Percentiles rank a stretch among this genome's conserved stretches.
phyloP scores from a whole-genome alignment of 2,797 vertebrate species.

The Leuciscus waleckii region DNA sequence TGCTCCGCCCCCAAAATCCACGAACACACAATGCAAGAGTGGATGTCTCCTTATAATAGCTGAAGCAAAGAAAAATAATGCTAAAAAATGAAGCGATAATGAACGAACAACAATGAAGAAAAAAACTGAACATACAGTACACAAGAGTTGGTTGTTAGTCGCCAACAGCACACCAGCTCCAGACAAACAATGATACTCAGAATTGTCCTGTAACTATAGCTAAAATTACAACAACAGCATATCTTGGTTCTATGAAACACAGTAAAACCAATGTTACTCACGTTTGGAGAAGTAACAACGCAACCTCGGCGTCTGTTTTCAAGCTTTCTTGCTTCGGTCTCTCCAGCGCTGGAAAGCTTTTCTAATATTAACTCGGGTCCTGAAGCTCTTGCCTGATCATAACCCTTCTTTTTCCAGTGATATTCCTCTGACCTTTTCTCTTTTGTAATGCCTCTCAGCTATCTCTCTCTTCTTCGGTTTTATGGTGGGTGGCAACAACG shows the following conservation, averaged over 20 bases:
- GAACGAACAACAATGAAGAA: too few species aligned
- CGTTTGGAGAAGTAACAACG: rapidly evolving
- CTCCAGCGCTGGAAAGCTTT: background rate
- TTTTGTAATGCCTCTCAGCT: background rate
- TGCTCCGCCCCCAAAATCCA: background rate
- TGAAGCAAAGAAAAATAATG: too few species aligned
- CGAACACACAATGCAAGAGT: background rate
- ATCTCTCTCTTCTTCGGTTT: background rate
- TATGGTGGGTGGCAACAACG: too few species aligned
- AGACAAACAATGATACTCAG: too few species aligned
- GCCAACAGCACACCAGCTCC: too few species aligned
- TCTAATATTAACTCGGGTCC: too few species aligned
- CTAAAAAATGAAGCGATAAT: too few species aligned
- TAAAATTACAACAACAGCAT: background rate
- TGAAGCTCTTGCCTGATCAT: background rate
- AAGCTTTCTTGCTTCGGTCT: background rate
- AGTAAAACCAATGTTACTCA: background rate
- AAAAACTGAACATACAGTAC: too few species aligned
- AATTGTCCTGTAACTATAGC: too few species aligned
- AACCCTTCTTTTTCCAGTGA: background rate
- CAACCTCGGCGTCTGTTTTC: background rate
- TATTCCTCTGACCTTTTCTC: background rate
- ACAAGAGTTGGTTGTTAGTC: too few species aligned
- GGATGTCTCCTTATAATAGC: background rate
- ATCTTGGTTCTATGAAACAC: background rate